Evolutionary conservation across 2,113 vertebrate species (phyloP).

Genomic region (Leucopternis melanops): DNA sequence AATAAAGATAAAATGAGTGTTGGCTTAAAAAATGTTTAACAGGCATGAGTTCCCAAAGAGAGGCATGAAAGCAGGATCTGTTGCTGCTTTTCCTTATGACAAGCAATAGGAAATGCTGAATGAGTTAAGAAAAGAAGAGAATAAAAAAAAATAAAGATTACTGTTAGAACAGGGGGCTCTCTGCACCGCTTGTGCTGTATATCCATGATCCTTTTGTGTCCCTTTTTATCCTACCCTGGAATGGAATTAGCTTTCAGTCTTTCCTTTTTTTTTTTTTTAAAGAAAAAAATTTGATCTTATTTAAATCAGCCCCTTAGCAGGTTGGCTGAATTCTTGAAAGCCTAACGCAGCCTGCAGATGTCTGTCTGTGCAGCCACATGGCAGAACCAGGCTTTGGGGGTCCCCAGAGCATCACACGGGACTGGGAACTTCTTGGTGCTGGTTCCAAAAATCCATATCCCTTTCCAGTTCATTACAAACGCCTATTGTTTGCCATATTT

Average conservation of each 20-base stretch:
- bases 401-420: constrained; percentile 70
- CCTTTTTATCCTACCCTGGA: constrained; percentile 50
- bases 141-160: not conserved
- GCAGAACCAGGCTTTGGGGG: constrained; percentile 71
- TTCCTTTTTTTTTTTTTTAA: constrained; percentile 8
- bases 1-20: constrained; percentile 40
- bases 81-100: not conserved
- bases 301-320: constrained; percentile 78
- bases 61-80: not conserved
- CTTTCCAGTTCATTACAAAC: constrained; percentile 82
- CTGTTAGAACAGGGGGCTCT: not conserved
- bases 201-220: constrained; percentile 34
- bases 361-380: constrained; percentile 77
- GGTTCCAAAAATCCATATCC: constrained; percentile 77
- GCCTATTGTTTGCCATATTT: constrained; percentile 82
- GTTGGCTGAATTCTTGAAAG: constrained; percentile 70
- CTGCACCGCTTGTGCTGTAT: not conserved
- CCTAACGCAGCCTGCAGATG: constrained; percentile 73
- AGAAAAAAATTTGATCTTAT: constrained; percentile 59
- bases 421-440: constrained; percentile 73
- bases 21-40: not conserved
- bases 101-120: not conserved
- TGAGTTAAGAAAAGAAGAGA: not conserved
- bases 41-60: not conserved
- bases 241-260: constrained; percentile 53